Percentiles rank a stretch among this genome's conserved stretches.
Conservation (phyloP, 2,113 vertebrate genomes). For the Psilopsiagon aymara region DNA sequence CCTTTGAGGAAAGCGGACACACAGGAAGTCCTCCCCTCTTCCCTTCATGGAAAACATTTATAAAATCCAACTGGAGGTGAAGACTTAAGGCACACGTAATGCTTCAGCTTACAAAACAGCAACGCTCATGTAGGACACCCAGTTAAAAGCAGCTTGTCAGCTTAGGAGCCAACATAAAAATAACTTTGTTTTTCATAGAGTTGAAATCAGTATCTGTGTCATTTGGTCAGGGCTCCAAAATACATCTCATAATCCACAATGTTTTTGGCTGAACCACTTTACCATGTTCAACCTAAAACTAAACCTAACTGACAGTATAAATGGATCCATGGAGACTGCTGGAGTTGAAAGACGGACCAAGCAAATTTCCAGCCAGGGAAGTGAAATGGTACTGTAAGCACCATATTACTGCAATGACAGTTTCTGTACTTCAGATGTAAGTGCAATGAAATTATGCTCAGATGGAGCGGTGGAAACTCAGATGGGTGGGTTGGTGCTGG, state of each 20-base stretch:
- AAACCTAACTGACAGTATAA: background rate
- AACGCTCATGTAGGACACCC: background rate
- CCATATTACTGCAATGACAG: background rate
- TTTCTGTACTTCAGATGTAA: background rate
- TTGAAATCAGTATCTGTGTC: background rate
- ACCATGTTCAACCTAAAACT: fast-evolving
- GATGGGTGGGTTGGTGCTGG: fast-evolving
- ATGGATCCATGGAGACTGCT: background rate
- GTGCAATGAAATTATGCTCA: background rate
- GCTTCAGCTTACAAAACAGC: background rate
- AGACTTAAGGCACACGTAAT: background rate
- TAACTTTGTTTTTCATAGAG: background rate
- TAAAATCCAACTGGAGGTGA: background rate
- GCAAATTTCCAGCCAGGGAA: background rate
- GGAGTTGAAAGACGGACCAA: background rate
- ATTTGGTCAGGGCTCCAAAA: background rate
- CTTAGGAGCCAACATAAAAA: background rate
- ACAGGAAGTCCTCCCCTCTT: background rate
- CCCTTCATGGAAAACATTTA: background rate
- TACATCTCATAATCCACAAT: background rate
- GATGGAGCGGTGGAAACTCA: background rate
- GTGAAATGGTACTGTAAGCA: fast-evolving
- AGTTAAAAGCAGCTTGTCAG: background rate
- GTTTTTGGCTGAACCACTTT: background rate
- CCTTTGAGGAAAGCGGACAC: background rate